phyloP scores from a whole-genome alignment of 64 coral and sea anemone species.

The Montipora foliosa region DNA sequence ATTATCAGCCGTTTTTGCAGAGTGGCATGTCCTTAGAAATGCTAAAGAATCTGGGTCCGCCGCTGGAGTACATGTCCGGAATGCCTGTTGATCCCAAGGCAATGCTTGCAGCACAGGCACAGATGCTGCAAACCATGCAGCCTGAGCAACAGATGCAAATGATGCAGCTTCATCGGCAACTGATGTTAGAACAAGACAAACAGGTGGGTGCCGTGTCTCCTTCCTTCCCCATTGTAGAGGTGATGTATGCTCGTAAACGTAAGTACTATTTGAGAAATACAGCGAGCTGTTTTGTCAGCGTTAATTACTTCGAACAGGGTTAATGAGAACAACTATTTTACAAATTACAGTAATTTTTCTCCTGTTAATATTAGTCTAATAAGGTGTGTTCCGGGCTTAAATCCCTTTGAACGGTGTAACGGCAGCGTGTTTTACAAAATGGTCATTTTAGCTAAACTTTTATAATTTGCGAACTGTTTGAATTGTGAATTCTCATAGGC shows the following conservation, averaged over 20 bases:
- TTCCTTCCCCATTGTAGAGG: too few relatives aligned
- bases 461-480: not conserved
- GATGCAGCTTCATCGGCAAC: constrained; percentile 18
- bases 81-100: constrained; percentile 27
- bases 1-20: constrained; percentile 39
- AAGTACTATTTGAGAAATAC: too few relatives aligned
- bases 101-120: not conserved
- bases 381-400: too few relatives aligned
- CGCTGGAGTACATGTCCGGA: constrained; percentile 4
- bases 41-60: not conserved
- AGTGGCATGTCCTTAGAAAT: not conserved
- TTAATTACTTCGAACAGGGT: too few relatives aligned
- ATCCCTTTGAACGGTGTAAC: too few relatives aligned
- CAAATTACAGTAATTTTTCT: too few relatives aligned
- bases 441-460: not conserved
- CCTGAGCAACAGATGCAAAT: constrained; percentile 36
- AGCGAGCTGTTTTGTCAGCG: too few relatives aligned
- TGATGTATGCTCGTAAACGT: too few relatives aligned
- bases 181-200: constrained; percentile 36
- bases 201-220: not conserved
- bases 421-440: not conserved
- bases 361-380: too few relatives aligned
- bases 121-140: not conserved
- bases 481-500: not conserved
- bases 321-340: too few relatives aligned